Evolutionary conservation across 2,113 vertebrate genomes (phyloP).

Genomic region (Platycercus adscitus): DNA sequence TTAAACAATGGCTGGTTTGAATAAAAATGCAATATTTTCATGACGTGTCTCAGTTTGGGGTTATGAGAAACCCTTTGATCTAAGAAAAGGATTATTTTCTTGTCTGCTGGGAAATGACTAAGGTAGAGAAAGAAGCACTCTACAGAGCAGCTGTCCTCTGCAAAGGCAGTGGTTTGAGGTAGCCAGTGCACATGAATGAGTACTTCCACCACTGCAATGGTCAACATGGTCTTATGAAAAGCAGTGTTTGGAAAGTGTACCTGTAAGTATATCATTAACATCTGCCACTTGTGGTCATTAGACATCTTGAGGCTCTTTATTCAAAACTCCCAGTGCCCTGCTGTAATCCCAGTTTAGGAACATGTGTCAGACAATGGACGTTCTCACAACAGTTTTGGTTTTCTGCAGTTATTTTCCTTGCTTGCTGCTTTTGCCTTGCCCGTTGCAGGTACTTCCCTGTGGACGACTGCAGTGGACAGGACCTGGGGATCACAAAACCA

Average conservation of each 20-base stretch:
- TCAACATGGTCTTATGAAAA: not conserved
- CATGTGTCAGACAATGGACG: fast-evolving
- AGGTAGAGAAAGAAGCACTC: not conserved
- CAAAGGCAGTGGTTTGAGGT: not conserved
- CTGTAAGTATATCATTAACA: not conserved
- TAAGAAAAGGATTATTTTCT: conserved; percentile 5
- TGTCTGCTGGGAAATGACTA: not conserved
- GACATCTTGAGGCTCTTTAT: not conserved
- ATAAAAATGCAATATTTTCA: not conserved
- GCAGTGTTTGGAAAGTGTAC: not conserved
- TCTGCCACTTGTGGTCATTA: not conserved
- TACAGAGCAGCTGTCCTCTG: not conserved
- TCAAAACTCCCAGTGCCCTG: not conserved
- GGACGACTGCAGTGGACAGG: not conserved
- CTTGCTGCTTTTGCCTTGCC: not conserved
- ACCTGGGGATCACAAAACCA: not conserved
- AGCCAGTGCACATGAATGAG: not conserved
- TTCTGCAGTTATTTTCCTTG: not conserved
- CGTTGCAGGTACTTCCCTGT: not conserved
- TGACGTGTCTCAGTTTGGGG: not conserved
- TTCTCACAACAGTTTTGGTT: not conserved
- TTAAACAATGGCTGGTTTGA: conserved; percentile 31
- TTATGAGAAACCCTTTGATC: not conserved
- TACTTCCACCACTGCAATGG: not conserved
- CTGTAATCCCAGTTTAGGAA: not conserved